phyloP scores from a whole-genome alignment of 2,888 invertebrate species.

The Enchytraeus crypticus region DNA sequence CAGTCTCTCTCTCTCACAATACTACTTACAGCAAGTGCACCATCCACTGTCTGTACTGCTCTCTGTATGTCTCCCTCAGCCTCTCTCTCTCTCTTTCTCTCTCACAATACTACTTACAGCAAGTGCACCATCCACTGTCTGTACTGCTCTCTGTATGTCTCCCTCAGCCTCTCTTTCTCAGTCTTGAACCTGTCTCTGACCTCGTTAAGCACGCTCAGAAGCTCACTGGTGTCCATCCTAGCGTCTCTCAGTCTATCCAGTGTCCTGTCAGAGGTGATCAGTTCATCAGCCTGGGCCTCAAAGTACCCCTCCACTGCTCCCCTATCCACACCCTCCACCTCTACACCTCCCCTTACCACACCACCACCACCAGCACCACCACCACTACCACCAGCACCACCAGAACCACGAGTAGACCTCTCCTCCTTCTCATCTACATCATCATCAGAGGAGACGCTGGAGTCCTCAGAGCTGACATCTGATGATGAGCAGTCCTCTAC shows the following conservation, averaged over 20 bases:
- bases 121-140: constrained; percentile 43
- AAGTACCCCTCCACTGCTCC: constrained; percentile 16
- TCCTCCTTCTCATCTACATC: too few relatives aligned
- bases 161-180: constrained; percentile 31
- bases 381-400: background rate
- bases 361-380: background rate
- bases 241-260: constrained; percentile 39
- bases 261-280: constrained; percentile 42
- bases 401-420: too few relatives aligned
- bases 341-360: too few relatives aligned
- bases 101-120: too few relatives aligned
- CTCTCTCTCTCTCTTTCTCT: constrained; percentile 5
- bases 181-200: constrained; percentile 32
- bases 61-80: constrained; percentile 32
- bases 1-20: too few relatives aligned
- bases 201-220: constrained; percentile 30
- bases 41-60: constrained; percentile 26
- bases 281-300: constrained; percentile 9
- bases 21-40: background rate
- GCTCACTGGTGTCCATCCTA: constrained; percentile 37
- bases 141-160: constrained; percentile 33
- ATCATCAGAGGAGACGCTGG: too few relatives aligned
- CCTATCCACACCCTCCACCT: too few relatives aligned
- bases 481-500: too few relatives aligned
- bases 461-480: too few relatives aligned